A percentile compares a stretch with the other conserved stretches of the same genome.
Conservation (phyloP, 2,888 invertebrate species). For the Zygaena filipendulae region DNA sequence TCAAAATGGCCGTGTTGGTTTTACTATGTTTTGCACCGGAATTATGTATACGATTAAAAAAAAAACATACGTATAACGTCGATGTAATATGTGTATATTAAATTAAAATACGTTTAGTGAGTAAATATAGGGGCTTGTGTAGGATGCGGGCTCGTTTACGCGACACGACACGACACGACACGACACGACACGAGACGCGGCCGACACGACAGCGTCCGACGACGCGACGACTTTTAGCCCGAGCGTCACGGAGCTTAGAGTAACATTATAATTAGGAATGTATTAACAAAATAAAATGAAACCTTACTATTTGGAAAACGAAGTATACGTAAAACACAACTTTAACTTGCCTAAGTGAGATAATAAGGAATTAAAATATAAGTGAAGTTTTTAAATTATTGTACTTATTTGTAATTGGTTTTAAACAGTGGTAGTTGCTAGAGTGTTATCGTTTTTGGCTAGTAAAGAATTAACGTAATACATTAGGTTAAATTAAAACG, state of each 20-base stretch:
- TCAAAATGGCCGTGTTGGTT: too few species aligned
- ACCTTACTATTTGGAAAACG: conserved; percentile 65
- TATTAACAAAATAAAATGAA: conserved; percentile 38
- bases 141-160: conserved; percentile 25
- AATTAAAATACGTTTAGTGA: conserved; percentile 48
- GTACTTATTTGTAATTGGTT: conserved; percentile 62
- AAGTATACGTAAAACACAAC: conserved; percentile 68
- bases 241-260: conserved; percentile 56
- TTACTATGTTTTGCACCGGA: conserved; percentile 57
- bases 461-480: conserved; percentile 58
- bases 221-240: conserved; percentile 26
- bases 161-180: conserved; percentile 20
- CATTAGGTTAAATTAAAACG: too few species aligned
- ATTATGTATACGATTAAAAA: conserved; percentile 66
- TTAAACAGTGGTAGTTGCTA: conserved; percentile 58
- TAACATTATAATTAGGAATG: conserved; percentile 50
- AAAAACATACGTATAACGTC: conserved; percentile 65
- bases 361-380: conserved; percentile 61
- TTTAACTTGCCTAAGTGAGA: conserved; percentile 70
- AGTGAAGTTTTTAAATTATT: conserved; percentile 66
- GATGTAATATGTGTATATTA: conserved; percentile 68
- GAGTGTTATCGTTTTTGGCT: conserved; percentile 57
- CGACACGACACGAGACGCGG: conserved; percentile 3
- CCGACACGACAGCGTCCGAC: too few species aligned
- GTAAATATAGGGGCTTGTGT: conserved; percentile 35